Percentiles rank a stretch among this genome's conserved stretches.
Conservation (phyloP, 2,797 vertebrate genomes). For the Xyrichtys novacula region DNA sequence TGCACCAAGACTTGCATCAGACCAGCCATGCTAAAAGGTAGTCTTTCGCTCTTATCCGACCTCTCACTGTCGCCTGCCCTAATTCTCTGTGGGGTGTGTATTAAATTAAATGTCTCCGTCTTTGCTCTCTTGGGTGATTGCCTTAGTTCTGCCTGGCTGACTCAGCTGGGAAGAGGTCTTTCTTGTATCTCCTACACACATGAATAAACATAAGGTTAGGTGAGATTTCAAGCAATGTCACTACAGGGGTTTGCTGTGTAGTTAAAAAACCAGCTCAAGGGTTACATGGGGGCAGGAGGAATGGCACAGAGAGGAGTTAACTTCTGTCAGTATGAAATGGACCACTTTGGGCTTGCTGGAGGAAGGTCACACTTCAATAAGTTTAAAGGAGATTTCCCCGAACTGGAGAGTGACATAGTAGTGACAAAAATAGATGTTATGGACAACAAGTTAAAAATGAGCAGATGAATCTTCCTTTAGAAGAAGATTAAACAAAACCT, state of each 20-base stretch:
- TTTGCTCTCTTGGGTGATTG: conserved; percentile 53
- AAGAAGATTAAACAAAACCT: neutral
- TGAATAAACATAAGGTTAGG: conserved; percentile 73
- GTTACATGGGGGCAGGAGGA: conserved; percentile 3
- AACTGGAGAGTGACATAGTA: neutral
- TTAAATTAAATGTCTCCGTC: conserved; percentile 61
- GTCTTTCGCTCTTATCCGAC: conserved; percentile 52
- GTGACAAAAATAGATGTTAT: neutral
- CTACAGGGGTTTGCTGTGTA: conserved; percentile 23
- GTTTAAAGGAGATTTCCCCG: neutral
- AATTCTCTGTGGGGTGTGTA: conserved; percentile 46
- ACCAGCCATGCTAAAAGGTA: conserved; percentile 58
- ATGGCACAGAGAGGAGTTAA: neutral
- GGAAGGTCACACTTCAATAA: neutral
- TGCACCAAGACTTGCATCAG: conserved; percentile 55
- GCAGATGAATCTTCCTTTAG: neutral
- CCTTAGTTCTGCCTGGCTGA: conserved; percentile 65
- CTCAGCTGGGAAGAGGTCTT: conserved; percentile 38
- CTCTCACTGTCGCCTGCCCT: conserved; percentile 49
- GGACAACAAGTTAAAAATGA: neutral
- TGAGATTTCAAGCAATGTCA: conserved; percentile 30
- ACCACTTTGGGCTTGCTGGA: neutral
- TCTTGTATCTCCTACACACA: conserved; percentile 59
- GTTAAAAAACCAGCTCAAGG: conserved; percentile 20
- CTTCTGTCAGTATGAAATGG: neutral